Evolutionary conservation across 2,113 vertebrate species (phyloP), one percentile per base, ranked within the genome.

Genomic region (Acanthochromis polyacanthus): DNA sequence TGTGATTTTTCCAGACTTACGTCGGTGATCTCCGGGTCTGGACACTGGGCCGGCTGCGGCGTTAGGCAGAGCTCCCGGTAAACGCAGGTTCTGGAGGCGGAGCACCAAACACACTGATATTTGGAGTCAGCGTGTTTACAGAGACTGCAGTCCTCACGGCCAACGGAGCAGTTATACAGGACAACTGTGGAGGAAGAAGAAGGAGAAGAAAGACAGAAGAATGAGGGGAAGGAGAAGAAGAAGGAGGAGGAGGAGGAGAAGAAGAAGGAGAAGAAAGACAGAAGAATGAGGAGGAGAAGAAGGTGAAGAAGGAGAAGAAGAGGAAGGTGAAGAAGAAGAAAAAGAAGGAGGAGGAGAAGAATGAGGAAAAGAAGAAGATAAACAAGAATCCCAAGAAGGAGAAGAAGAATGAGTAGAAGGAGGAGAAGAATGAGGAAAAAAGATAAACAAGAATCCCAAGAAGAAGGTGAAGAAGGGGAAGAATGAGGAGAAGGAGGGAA

Each of bases 161-260:
- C 96, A 2, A 96, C 96, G 0, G 97, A 97, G 89, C 98, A 99
- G 93, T 96, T 99, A 86, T 99, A 98, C 63, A 99, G 93, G 30
- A 95, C 95, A 50, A 99, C 98, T 99, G 93, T 3, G 69, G 57
- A 74, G 43, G 40, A 28, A 25, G 46, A 45, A 56, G 19, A n/a
- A 67, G 32, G 22, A 67, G 52, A 22, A n/a, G 15, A 8, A 53
- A 8, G 48, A 30, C 5, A 15, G 22, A 22, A 48, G 32, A 15
- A 32, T 3, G 30, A 30, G 30, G 30, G 5, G 45, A 15, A 46
- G 45, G 45, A 46, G 45, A 15, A 46, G 45, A 3, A 25, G 25
- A 1, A 25, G 25, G 25, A 25, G 25, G 25, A 25, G 25, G n/a
- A n/a, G 25, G 3, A 3, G 25, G 3, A 2, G 25, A 25, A 2